Evolutionary conservation across 2,113 vertebrate species (phyloP), one percentile per base, ranked within the genome.

Genomic region (Phylloscopus whistleri): DNA sequence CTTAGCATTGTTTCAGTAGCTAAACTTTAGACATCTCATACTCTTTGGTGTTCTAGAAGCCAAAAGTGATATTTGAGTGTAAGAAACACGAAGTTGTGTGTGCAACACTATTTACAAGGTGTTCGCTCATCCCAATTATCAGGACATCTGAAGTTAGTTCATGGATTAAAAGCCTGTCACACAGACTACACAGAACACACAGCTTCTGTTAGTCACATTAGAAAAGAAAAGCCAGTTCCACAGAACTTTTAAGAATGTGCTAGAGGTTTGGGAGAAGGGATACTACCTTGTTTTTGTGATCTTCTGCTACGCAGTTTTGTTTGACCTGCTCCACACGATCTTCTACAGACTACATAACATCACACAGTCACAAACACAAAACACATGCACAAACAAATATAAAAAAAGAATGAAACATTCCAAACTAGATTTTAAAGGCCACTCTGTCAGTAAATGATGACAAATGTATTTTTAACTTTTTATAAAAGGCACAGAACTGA

Each of bases 271-370:
- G 96, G 97, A 97, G 96, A 97, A 96, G 94, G 97, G 92, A 98
- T 98, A 98, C 99, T 99, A 99, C 99, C 99, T 99, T 99, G 98
- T 59, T 96, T 98, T 98, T 98, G 98, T 97, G 98, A 98, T 98
- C 98, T 98, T 99, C 99, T 96, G 98, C 98, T 98, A 99, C 76
- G 98, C 94, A 98, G 98, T 98, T 98, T 98, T 98, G 98, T 98
- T 95, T 98, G 99, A 99, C 97, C 98, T 97, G 98, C 97, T 99
- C 98, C 99, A 98, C 97, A 98, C 98, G 99, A 98, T 98, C 98
- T 98, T 99, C 99, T 99, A 99, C 97, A 98, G 97, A 99, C 99
- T 99, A 99, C 97, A 98, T 97, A 98, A 97, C 98, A 98, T 94
- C 98, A 98, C 98, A 98, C 95, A 95, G 94, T 94, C 97, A 98